These are phyloP conservation scores for Lepus timidus DNA, from an alignment of 2,113 vertebrate genomes.

Conservation along the genomic window DNA sequence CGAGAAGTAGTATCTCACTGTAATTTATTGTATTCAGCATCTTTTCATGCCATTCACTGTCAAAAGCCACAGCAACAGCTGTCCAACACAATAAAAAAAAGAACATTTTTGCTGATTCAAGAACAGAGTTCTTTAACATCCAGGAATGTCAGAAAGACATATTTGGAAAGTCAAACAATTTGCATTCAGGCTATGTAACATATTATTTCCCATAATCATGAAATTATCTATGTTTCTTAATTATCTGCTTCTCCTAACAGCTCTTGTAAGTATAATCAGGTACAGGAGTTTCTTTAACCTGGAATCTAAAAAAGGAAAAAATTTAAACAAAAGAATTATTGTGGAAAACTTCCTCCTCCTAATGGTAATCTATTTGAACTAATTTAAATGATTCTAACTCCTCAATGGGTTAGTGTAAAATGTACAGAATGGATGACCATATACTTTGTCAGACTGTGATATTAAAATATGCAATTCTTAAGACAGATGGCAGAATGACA, in stretches of 20 bases:
- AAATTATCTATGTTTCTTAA: slow-evolving; percentile 30
- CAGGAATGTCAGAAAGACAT: background rate
- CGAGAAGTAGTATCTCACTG: background rate
- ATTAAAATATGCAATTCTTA: slow-evolving; percentile 16
- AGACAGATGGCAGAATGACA: background rate
- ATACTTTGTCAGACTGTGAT: background rate
- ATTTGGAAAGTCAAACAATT: slow-evolving; percentile 23
- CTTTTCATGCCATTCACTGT: background rate
- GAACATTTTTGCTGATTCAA: background rate
- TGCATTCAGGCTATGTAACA: background rate
- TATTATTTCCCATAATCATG: slow-evolving; percentile 10
- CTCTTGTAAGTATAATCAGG: background rate
- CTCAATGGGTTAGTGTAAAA: slow-evolving; percentile 18
- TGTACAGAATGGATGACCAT: background rate
- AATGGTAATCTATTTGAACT: slow-evolving; percentile 35
- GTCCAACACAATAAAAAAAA: background rate
- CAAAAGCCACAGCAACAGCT: background rate
- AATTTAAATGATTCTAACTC: slow-evolving; percentile 19
- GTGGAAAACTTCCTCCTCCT: background rate
- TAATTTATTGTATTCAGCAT: background rate
- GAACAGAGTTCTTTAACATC: background rate
- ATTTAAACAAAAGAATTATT: slow-evolving; percentile 32
- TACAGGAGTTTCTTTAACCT: slow-evolving; percentile 3
- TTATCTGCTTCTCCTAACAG: background rate
- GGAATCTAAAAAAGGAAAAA: background rate